phyloP scores from a whole-genome alignment of 2,888 invertebrate genomes.

The Xanthia icteritia region DNA sequence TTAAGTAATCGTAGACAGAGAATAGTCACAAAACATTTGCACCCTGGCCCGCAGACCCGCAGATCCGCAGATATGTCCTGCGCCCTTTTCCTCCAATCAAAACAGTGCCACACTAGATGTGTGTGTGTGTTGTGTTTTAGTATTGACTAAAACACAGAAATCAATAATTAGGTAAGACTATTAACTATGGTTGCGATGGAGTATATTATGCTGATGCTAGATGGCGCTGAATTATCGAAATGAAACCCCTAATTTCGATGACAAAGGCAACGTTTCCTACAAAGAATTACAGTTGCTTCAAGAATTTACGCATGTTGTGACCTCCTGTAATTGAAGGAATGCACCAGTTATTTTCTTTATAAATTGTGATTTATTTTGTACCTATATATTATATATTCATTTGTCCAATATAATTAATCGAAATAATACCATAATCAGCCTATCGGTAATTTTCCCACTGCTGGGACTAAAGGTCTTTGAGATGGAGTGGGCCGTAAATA shows the following conservation, averaged over 20 bases:
- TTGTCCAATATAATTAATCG: background rate
- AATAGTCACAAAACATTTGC: background rate
- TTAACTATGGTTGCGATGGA: background rate
- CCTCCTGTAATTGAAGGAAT: background rate
- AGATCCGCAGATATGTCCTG: background rate
- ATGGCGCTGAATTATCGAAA: background rate
- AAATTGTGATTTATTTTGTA: background rate
- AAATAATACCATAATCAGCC: background rate
- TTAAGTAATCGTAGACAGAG: background rate
- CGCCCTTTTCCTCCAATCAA: too few species aligned
- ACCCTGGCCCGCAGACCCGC: too few species aligned
- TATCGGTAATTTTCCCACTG: background rate
- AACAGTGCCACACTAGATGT: conserved; percentile 29
- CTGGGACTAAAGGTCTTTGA: background rate
- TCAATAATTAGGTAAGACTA: background rate
- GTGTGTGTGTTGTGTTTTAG: too few species aligned
- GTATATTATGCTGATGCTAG: background rate
- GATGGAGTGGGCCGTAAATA: background rate
- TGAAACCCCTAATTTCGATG: background rate
- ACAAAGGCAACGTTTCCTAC: too few species aligned
- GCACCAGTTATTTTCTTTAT: background rate
- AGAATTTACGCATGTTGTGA: background rate
- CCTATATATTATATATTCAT: too few species aligned
- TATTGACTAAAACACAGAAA: too few species aligned
- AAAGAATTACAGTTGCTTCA: background rate